Evolutionary conservation across 1,140 invertebrate genomes (phyloP), one percentile per base, ranked within the genome.

Genomic region (Stegodyphus mimosarum): DNA sequence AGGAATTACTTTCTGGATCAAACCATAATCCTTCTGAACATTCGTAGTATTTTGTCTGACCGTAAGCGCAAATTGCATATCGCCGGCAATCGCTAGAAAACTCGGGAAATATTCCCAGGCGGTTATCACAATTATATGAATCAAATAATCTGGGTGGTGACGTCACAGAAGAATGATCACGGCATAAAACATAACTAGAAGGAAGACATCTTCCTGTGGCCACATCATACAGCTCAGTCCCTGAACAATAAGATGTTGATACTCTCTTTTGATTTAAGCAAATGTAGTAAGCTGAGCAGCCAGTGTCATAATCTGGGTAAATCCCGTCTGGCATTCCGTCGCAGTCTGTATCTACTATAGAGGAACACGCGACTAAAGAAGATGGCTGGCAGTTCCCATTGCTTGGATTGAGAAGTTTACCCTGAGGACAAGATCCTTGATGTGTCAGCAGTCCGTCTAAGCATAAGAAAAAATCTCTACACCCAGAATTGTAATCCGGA

Each of bases 391-490:
- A 93, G 15, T 91, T 89, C 64, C 91, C 90, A 6, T 63, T 84
- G 2, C n/a, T 18, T 13, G 92, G 92, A 88, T 93, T 92, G 87
- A 92, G 92, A 73, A 92, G 90, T 86, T 92, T 92, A 6, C 91
- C 91, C 5, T 90, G 91, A 10, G 91, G 89, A 86, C 92, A 93
- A 6, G 91, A 91, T 4, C 93, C 88, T 7, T 91, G 92, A 4
- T 92, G 92, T 9, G 93, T 88, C 66, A 92, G 90, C 63, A 92
- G 91, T 5, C 91, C 91, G 53, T 92, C 90, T 72, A 92, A 90
- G 89, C 93, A 93, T 87, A 91, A 92, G 87, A 92, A 92, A 87
- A 91, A 93, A 89, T 92, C 92, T 84, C 90, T 89, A 87, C 93
- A 93, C 71, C 90, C 91, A 6, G 92, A 91, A 63, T 91, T 89